Percentiles rank a stretch among this genome's conserved stretches.
Conservation (phyloP, 2,888 invertebrate species). For the Microchrysa polita region DNA sequence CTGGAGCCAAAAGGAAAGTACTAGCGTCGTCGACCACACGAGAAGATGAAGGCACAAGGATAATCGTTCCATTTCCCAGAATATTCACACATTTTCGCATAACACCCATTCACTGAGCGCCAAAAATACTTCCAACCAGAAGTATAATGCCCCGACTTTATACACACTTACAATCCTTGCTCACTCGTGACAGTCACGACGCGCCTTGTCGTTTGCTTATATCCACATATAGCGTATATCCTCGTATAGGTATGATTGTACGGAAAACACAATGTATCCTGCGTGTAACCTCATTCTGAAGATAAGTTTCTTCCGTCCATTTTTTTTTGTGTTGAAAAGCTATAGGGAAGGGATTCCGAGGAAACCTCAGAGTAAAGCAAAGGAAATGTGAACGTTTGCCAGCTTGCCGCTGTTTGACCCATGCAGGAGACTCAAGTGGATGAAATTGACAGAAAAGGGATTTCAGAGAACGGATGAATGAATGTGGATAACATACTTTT, state of each 20-base stretch:
- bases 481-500: slow-evolving; percentile 14
- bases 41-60: background rate
- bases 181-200: background rate
- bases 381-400: slow-evolving; percentile 38
- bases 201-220: background rate
- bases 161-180: background rate
- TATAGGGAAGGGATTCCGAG: background rate
- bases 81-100: slow-evolving; percentile 13
- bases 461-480: background rate
- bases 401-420: slow-evolving; percentile 22
- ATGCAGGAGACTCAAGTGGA: background rate
- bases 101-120: slow-evolving; percentile 23
- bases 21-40: background rate
- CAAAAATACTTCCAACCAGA: background rate
- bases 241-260: too few species aligned
- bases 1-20: slow-evolving; percentile 2
- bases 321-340: too few species aligned
- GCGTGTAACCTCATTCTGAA: slow-evolving; percentile 25
- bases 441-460: background rate
- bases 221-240: background rate
- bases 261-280: slow-evolving; percentile 22
- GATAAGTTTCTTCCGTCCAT: background rate
- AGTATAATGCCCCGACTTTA: background rate
- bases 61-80: slow-evolving; percentile 21
- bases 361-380: slow-evolving; percentile 18